A percentile compares a stretch with the other conserved stretches of the same genome.
Evolutionary conservation across 2,113 vertebrate genomes (phyloP).

Genomic region (Microcebus ravelobensis): DNA sequence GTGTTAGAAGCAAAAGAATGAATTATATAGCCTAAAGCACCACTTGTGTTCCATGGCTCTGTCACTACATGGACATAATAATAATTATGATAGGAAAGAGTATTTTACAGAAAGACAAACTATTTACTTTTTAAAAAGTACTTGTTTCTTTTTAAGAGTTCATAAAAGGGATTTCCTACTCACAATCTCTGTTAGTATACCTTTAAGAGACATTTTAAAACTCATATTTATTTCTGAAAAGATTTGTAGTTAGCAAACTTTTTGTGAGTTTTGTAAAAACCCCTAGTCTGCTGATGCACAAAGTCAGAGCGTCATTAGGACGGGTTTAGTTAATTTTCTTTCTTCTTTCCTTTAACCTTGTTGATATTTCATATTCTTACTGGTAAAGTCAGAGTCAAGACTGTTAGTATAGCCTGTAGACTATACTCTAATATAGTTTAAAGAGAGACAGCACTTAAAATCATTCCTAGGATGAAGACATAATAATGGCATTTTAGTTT

Average conservation of each 20-base stretch:
- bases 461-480: not conserved
- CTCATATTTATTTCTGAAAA: slow-evolving; percentile 24
- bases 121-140: not conserved
- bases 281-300: not conserved
- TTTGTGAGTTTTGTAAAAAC: not conserved
- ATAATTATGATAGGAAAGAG: not conserved
- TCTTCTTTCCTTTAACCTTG: not conserved
- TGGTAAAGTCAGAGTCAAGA: not conserved
- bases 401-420: not conserved
- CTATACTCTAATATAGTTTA: not conserved
- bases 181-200: not conserved
- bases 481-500: not conserved
- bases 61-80: not conserved
- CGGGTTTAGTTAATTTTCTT: not conserved
- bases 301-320: not conserved
- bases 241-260: not conserved
- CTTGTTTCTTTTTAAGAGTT: not conserved
- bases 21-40: not conserved
- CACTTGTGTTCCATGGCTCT: not conserved
- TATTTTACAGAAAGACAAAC: not conserved
- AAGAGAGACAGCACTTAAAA: not conserved
- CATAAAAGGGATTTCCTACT: not conserved
- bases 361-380: not conserved
- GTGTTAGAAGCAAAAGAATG: not conserved
- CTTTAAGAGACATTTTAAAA: slow-evolving; percentile 13